Evolutionary conservation across 2,113 vertebrate species (phyloP).

Genomic region (Callipepla squamata): DNA sequence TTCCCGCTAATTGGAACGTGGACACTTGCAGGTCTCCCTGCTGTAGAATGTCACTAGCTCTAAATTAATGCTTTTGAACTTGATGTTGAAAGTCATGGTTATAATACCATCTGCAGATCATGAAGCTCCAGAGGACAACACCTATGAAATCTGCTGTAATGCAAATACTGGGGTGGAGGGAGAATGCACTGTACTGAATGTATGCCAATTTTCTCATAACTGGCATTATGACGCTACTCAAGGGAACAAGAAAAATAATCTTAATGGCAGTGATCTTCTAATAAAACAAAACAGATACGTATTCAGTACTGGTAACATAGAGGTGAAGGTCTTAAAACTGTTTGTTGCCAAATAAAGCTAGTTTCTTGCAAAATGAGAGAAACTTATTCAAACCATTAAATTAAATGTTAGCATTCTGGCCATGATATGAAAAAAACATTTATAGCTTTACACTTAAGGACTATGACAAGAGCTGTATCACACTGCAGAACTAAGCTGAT

Average conservation of each 20-base stretch:
- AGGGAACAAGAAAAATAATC: background rate
- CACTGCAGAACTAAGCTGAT: background rate
- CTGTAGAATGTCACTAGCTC: conserved; percentile 11
- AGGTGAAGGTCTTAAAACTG: background rate
- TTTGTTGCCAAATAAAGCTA: background rate
- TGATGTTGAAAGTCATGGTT: conserved; percentile 23
- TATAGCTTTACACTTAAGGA: background rate
- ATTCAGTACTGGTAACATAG: background rate
- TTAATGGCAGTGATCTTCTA: background rate
- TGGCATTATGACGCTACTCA: background rate
- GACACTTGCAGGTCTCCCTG: background rate
- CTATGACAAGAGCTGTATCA: background rate
- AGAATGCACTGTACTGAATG: background rate
- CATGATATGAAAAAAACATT: background rate
- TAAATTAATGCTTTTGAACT: background rate
- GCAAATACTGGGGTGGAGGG: background rate
- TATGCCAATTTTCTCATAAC: background rate
- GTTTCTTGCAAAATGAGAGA: background rate
- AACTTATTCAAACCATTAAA: background rate
- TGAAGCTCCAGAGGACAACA: background rate
- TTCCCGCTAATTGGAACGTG: background rate
- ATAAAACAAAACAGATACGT: background rate
- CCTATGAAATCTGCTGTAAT: background rate
- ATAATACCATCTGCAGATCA: background rate
- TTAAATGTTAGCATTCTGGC: background rate